A percentile compares a stretch with the other conserved stretches of the same genome.
These are phyloP conservation scores for Barnardius zonarius DNA, from an alignment of 2,113 vertebrate genomes.

Conservation along the genomic window DNA sequence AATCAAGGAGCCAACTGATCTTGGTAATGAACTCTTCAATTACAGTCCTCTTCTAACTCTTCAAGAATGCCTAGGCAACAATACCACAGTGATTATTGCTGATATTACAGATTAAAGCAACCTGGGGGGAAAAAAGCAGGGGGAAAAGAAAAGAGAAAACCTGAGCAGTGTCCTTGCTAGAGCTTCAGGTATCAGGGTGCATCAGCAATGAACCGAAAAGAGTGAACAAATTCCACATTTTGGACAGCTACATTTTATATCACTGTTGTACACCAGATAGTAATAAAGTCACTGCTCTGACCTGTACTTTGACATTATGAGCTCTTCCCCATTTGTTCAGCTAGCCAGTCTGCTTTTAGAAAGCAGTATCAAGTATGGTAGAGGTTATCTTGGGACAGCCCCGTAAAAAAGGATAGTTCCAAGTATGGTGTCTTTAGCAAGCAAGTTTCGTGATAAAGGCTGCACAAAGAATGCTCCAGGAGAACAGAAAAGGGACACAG, in stretches of 20 bases:
- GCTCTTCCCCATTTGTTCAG: background rate
- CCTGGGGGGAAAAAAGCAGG: background rate
- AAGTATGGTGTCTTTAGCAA: background rate
- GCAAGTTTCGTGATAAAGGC: background rate
- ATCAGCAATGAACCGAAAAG: background rate
- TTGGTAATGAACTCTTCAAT: slow-evolving; percentile 79
- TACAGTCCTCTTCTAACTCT: slow-evolving; percentile 73
- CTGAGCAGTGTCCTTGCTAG: background rate
- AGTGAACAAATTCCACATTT: background rate
- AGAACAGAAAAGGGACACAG: background rate
- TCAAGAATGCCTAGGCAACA: slow-evolving; percentile 65
- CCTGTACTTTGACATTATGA: background rate
- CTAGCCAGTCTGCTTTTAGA: background rate
- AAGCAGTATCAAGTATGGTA: background rate
- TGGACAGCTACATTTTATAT: background rate
- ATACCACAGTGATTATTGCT: slow-evolving; percentile 60
- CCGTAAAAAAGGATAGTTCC: background rate
- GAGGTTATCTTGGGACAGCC: background rate
- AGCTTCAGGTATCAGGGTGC: background rate
- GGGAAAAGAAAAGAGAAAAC: background rate
- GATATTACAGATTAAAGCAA: slow-evolving; percentile 42
- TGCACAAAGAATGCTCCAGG: background rate
- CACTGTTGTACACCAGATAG: background rate
- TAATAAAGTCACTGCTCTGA: background rate
- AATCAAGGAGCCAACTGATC: slow-evolving; percentile 77